Evolutionary conservation across 2,888 invertebrate genomes (phyloP).

Genomic region (Amorpha juglandis): DNA sequence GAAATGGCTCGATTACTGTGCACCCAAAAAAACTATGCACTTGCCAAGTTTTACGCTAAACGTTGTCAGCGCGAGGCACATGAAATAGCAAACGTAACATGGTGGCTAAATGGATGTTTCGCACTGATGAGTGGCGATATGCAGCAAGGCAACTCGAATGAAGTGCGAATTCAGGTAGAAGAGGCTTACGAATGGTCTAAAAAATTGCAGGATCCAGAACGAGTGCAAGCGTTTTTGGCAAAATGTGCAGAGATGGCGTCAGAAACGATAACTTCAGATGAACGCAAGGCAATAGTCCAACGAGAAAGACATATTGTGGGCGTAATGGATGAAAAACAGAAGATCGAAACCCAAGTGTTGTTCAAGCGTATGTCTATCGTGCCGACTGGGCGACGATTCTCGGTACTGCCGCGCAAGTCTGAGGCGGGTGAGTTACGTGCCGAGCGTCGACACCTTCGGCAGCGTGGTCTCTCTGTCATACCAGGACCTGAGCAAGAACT

Average conservation of each 20-base stretch:
- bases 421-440: slow-evolving; percentile 47
- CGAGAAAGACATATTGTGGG: slow-evolving; percentile 64
- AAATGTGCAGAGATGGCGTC: slow-evolving; percentile 73
- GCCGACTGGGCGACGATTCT: slow-evolving; percentile 68
- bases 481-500: slow-evolving; percentile 65
- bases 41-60: slow-evolving; percentile 76
- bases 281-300: slow-evolving; percentile 67
- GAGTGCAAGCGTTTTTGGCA: slow-evolving; percentile 68
- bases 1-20: slow-evolving; percentile 71
- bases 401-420: slow-evolving; percentile 65
- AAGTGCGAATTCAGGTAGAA: slow-evolving; percentile 73
- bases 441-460: slow-evolving; percentile 62
- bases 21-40: slow-evolving; percentile 74
- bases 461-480: slow-evolving; percentile 70
- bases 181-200: slow-evolving; percentile 74
- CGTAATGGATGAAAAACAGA: slow-evolving; percentile 65
- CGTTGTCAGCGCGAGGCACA: slow-evolving; percentile 74
- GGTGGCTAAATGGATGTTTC: slow-evolving; percentile 78
- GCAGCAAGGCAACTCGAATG: slow-evolving; percentile 78
- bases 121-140: slow-evolving; percentile 77
- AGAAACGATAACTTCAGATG: slow-evolving; percentile 64
- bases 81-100: slow-evolving; percentile 63
- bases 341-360: slow-evolving; percentile 64
- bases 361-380: slow-evolving; percentile 75
- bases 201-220: slow-evolving; percentile 69